phyloP scores from a whole-genome alignment of 2,797 vertebrate genomes.

The Amblyraja radiata region DNA sequence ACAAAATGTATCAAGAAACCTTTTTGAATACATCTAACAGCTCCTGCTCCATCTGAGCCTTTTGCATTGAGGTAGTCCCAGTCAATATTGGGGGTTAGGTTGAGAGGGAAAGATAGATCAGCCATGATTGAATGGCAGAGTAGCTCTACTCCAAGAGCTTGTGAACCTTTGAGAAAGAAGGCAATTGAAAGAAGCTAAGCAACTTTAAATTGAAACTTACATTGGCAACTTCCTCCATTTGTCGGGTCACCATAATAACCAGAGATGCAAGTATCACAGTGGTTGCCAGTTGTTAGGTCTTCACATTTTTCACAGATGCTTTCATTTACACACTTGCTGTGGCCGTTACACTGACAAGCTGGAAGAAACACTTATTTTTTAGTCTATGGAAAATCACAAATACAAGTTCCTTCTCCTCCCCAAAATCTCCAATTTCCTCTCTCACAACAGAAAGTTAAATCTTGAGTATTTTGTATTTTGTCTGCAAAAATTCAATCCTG shows the following conservation, averaged over 20 bases:
- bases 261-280: conserved; percentile 89
- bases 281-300: conserved; percentile 83
- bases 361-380: conserved; percentile 36
- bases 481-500: neutral
- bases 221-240: conserved; percentile 89
- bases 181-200: neutral
- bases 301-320: conserved; percentile 90
- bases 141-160: too few species aligned
- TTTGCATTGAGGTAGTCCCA: too few species aligned
- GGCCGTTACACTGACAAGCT: conserved; percentile 96
- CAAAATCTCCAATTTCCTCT: neutral
- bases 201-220: conserved; percentile 63
- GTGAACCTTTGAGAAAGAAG: neutral
- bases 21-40: too few species aligned
- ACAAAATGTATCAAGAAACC: too few species aligned
- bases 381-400: neutral
- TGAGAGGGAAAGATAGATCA: too few species aligned
- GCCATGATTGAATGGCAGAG: too few species aligned
- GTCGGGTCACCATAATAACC: conserved; percentile 94
- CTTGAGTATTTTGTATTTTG: neutral
- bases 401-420: neutral
- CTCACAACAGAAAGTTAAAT: neutral
- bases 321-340: conserved; percentile 89
- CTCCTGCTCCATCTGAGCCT: too few species aligned
- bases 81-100: too few species aligned